Conservation (phyloP, 2,113 vertebrate genomes). For the Axis porcinus region DNA sequence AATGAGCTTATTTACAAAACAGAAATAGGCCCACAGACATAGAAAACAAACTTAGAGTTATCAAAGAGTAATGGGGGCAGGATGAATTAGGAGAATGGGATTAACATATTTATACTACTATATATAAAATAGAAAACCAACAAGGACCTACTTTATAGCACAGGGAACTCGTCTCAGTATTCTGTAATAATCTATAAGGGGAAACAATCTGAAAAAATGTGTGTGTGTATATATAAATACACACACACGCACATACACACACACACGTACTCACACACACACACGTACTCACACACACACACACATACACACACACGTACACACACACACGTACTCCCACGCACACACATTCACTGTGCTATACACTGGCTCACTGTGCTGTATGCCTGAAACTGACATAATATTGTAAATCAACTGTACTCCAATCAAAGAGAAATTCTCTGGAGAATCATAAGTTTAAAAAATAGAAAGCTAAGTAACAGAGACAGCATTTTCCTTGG, state of each 20-base stretch:
- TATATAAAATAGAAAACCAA: neutral
- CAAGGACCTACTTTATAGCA: neutral
- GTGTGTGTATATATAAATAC: too few relatives aligned
- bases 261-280: neutral
- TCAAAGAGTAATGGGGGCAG: neutral
- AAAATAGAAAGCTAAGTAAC: neutral
- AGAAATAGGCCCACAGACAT: neutral
- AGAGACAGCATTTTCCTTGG: neutral
- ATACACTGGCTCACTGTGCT: neutral
- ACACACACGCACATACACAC: neutral
- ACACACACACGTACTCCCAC: neutral
- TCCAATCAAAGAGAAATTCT: neutral
- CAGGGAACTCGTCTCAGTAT: neutral
- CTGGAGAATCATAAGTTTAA: neutral
- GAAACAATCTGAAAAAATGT: neutral
- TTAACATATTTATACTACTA: neutral
- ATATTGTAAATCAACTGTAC: neutral
- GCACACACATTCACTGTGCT: neutral
- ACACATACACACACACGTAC: neutral
- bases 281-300: neutral
- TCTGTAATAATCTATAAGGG: neutral
- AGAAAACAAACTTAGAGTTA: neutral
- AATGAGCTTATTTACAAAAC: neutral
- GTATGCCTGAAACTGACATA: neutral
- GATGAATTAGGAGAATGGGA: neutral